Conservation (phyloP, 2,113 vertebrate genomes). For the Calyptommatus sinebrachiatus region DNA sequence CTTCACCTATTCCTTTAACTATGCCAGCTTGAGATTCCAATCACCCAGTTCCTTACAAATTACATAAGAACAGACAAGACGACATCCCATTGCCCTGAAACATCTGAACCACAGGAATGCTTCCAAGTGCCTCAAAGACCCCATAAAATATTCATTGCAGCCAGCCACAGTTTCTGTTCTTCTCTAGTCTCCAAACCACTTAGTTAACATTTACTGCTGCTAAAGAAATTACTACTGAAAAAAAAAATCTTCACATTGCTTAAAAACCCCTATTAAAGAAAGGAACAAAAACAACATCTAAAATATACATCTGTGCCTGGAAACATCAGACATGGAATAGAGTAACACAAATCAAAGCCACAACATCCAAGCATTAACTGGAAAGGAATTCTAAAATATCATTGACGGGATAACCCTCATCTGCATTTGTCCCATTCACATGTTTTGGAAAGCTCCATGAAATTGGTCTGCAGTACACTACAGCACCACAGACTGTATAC, state of each 20-base stretch:
- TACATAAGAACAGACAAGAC: constrained; percentile 44
- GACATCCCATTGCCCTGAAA: constrained; percentile 43
- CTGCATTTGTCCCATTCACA: background rate
- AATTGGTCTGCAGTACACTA: background rate
- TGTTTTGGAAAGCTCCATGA: background rate
- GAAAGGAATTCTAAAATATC: background rate
- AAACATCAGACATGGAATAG: constrained; percentile 26
- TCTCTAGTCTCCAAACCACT: constrained; percentile 31
- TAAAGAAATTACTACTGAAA: constrained; percentile 30
- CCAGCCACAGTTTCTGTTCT: constrained; percentile 16
- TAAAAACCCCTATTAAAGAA: constrained; percentile 20
- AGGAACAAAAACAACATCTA: background rate
- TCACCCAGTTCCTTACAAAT: constrained; percentile 47
- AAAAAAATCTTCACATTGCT: constrained; percentile 7
- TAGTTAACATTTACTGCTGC: constrained; percentile 40
- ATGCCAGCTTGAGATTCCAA: constrained; percentile 28
- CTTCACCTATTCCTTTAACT: constrained; percentile 50
- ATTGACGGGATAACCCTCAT: background rate
- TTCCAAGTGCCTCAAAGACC: constrained; percentile 42
- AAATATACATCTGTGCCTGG: constrained; percentile 23
- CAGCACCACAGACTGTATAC: background rate
- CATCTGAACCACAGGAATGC: constrained; percentile 40
- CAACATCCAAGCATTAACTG: constrained; percentile 35
- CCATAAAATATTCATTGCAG: constrained; percentile 39
- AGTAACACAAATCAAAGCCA: background rate